Conservation (phyloP, 2,113 vertebrate species). For the Protobothrops mucrosquamatus region DNA sequence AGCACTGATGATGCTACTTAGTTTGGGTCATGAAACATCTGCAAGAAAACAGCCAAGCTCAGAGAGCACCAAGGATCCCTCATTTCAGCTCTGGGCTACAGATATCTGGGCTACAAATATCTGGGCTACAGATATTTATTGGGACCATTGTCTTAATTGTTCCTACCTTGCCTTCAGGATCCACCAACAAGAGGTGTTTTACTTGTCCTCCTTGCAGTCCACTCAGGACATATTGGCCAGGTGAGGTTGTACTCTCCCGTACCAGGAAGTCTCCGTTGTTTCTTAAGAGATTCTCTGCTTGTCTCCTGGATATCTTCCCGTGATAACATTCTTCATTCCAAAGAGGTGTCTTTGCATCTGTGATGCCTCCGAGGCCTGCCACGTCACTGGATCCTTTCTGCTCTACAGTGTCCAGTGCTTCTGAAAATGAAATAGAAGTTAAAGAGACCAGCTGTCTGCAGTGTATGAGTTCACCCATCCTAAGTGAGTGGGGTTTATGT, state of each 20-base stretch:
- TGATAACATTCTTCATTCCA: constrained; percentile 86
- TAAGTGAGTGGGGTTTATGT: background rate
- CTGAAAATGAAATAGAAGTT: constrained; percentile 60
- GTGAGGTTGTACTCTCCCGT: constrained; percentile 84
- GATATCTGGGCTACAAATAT: background rate
- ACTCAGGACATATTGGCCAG: constrained; percentile 89
- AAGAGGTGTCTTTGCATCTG: constrained; percentile 73
- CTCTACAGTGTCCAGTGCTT: constrained; percentile 63
- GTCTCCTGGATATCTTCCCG: constrained; percentile 83
- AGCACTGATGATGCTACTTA: too few species aligned
- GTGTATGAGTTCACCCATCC: background rate
- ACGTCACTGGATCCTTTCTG: constrained; percentile 58
- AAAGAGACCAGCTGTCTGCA: background rate
- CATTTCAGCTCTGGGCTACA: background rate
- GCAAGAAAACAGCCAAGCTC: too few species aligned
- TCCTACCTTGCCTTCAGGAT: constrained; percentile 89
- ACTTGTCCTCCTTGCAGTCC: constrained; percentile 85
- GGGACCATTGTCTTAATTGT: background rate
- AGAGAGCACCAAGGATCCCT: background rate
- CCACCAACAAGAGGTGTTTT: constrained; percentile 88
- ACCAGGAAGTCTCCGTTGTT: constrained; percentile 89
- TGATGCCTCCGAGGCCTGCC: constrained; percentile 41
- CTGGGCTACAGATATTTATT: background rate
- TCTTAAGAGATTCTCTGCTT: constrained; percentile 83
- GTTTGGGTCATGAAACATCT: too few species aligned